Evolutionary conservation across 2,888 invertebrate genomes (phyloP).

Genomic region (Hirtodrosophila confusa): DNA sequence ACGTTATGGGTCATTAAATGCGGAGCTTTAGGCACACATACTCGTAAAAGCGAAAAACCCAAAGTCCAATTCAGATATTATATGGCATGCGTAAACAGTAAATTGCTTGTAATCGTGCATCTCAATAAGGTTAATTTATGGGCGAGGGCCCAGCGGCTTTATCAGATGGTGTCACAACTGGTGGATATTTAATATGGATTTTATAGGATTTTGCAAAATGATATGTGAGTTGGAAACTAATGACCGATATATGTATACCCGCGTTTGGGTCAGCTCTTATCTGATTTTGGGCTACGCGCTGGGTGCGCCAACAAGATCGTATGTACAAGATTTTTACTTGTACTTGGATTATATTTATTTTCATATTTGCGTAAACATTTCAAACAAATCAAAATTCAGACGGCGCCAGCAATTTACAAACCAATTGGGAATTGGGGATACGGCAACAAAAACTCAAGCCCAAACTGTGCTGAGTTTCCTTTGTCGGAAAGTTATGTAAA

Average conservation of each 20-base stretch:
- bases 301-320: conserved; percentile 44
- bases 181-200: conserved; percentile 57
- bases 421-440: conserved; percentile 42
- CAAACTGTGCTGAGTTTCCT: conserved; percentile 41
- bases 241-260: neutral
- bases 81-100: conserved; percentile 72
- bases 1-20: conserved; percentile 72
- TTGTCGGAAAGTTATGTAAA: conserved; percentile 76
- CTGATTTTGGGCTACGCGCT: conserved; percentile 32
- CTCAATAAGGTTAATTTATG: conserved; percentile 69
- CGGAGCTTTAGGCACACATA: conserved; percentile 35
- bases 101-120: conserved; percentile 71
- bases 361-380: conserved; percentile 60
- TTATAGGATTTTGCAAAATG: conserved; percentile 42
- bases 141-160: conserved; percentile 37
- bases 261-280: conserved; percentile 38
- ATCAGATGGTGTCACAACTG: conserved; percentile 71
- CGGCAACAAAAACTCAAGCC: conserved; percentile 17
- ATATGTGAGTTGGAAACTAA: conserved; percentile 55
- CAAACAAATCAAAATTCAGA: conserved; percentile 73
- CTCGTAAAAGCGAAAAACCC: conserved; percentile 2
- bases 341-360: conserved; percentile 55
- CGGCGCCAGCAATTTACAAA: conserved; percentile 72
- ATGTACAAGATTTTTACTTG: conserved; percentile 13
- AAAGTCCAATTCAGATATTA: conserved; percentile 47